Conservation (phyloP, 2,888 invertebrate genomes). For the Pollenia amentaria region DNA sequence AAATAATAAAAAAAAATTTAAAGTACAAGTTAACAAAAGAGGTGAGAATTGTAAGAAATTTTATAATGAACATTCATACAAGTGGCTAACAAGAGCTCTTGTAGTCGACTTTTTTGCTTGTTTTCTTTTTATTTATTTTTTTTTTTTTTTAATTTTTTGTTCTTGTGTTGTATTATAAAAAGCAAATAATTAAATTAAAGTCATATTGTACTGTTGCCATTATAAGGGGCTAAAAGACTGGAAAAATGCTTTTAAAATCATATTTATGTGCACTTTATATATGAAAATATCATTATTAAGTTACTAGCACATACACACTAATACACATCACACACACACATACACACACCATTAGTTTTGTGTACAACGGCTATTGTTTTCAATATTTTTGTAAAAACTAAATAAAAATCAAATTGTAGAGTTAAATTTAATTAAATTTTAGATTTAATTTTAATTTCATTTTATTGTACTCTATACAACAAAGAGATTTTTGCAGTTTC, state of each 20-base stretch:
- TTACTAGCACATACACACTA: neutral
- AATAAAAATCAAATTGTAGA: slow-evolving; percentile 44
- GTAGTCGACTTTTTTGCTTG: neutral
- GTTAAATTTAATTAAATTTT: slow-evolving; percentile 55
- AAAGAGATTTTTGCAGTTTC: slow-evolving; percentile 10
- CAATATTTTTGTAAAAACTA: slow-evolving; percentile 35
- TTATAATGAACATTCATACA: slow-evolving; percentile 42
- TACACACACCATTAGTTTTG: slow-evolving; percentile 12
- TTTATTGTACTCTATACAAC: slow-evolving; percentile 16
- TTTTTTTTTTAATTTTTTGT: neutral
- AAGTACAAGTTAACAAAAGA: slow-evolving; percentile 53
- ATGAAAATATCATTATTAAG: neutral
- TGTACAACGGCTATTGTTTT: slow-evolving; percentile 48
- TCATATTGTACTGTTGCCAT: slow-evolving; percentile 61
- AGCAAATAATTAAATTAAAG: slow-evolving; percentile 65
- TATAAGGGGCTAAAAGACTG: slow-evolving; percentile 41
- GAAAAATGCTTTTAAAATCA: slow-evolving; percentile 62
- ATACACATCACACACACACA: neutral
- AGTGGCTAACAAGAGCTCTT: slow-evolving; percentile 60
- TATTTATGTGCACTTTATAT: slow-evolving; percentile 58
- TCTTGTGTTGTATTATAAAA: slow-evolving; percentile 38
- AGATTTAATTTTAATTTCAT: slow-evolving; percentile 45
- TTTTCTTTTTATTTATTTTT: slow-evolving; percentile 33
- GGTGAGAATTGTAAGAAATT: slow-evolving; percentile 61
- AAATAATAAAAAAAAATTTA: slow-evolving; percentile 16